Base-by-base conservation (phyloP, 1,140 invertebrate species). In the Zaprionus nigranus region DNA sequence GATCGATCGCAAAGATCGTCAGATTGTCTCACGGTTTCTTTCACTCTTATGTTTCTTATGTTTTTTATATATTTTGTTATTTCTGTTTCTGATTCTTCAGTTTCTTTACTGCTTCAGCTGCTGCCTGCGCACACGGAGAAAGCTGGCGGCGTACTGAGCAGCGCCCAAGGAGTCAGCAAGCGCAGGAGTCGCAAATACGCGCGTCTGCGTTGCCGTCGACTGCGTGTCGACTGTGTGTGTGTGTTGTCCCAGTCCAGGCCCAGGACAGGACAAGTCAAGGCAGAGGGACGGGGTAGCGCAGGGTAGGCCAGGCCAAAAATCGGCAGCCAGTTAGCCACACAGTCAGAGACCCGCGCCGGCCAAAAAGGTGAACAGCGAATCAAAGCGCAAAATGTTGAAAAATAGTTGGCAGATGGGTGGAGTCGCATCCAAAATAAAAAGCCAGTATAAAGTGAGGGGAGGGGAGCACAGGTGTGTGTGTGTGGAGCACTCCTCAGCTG, bases 111-210 rank as follows among this genome's bases (percentile, higher is more conserved):
- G 81, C 26, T 75, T n/a, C n/a, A n/a, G 73, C 59, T 53, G 66
- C 57, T 46, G 40, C 68, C 78, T 88, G 88, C 84, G 85, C 84
- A 88, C 84, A 75, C 85, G 84, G 84, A 88, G 84, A 88, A 88
- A 88, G 84, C 84, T 88, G 84, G 75, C 85, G 74, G 78, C 81
- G 85, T 90, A 88, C 84, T 88, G 84, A 88, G 85, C 74, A 53
- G 64, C 69, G 68, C 36, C 63, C 73, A 79, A 83, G 85, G 80
- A 87, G 74, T 58, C 62, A 62, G 57, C 70, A 65, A 77, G 63
- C 73, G 60, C 73, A 86, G 85, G 78, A 88, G 82, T 82, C 28
- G 30, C 30, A 34, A 3, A 15, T 15, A 17, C 17, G 22, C 22
- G 11, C 38, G 26, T 49, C n/a, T 4, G 7, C 26, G 17, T 51